These are phyloP conservation scores for Crotalus viridis DNA, from an alignment of 2,113 vertebrate species.

Conservation along the genomic window DNA sequence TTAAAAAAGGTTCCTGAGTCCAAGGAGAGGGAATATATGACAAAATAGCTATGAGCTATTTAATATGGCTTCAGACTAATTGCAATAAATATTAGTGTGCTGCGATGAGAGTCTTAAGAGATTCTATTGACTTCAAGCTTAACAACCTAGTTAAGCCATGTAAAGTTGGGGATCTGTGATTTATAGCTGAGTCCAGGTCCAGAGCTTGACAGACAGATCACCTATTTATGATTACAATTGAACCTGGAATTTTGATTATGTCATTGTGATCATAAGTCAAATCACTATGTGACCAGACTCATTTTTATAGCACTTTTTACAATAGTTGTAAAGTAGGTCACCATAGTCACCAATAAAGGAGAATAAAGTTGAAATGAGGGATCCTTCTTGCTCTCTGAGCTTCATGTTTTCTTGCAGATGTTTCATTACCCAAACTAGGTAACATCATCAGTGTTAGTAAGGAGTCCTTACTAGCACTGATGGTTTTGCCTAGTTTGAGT, in stretches of 20 bases:
- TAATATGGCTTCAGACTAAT: not conserved
- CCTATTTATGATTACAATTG: not conserved
- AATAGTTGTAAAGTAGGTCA: no score
- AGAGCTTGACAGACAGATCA: not conserved
- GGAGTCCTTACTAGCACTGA: no score
- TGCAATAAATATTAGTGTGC: not conserved
- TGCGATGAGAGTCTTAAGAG: not conserved
- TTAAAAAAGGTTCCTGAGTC: not conserved
- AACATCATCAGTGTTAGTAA: no score
- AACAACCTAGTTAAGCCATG: not conserved
- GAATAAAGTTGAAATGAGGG: no score
- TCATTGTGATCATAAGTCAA: not conserved
- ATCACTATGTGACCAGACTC: not conserved
- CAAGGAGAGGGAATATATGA: not conserved
- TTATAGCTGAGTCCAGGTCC: not conserved
- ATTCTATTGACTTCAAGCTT: not conserved
- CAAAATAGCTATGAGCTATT: not conserved
- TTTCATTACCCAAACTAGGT: no score
- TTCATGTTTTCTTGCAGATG: no score
- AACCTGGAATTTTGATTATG: not conserved
- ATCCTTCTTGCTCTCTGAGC: no score
- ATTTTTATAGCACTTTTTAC: not conserved
- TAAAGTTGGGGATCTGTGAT: not conserved
- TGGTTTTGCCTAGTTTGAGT: no score
- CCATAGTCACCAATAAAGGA: no score